Base-by-base conservation (phyloP, 2,888 invertebrate genomes). In the Mimas tiliae region DNA sequence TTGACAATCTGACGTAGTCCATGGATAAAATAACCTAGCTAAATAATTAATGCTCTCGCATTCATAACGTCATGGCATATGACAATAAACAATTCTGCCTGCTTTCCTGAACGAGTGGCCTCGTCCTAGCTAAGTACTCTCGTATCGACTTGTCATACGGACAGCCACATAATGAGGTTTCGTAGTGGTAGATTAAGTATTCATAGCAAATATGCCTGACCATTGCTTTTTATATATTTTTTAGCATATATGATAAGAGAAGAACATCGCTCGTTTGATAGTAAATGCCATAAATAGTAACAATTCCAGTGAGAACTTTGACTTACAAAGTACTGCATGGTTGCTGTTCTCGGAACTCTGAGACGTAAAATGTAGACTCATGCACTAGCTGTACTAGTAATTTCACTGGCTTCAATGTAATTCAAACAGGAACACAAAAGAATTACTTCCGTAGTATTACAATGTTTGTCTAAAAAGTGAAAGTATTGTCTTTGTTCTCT, bases 91-190 rank as follows among this genome's bases (percentile, higher is more conserved):
- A 27, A 27, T 27, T 65, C 68, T 67, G 64, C 55, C 67, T 69
- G 58, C 51, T 69, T 65, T 58, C 67, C 69, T 70, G 68, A 66
- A 67, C 65, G 16, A 47, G 19, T 38, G 69, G 11, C 72, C 75
- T 74, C 68, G 74, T 27, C 19, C 68, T 63, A 65, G 58, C 63
- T 65, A 65, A 58, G 47, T 21, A 65, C 53, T 33, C 65, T 65
- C 65, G 47, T 72, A 70, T 70, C 66, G 69, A 69, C 70, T 73
- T 73, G 74, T 74, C 70, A 71, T 8, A 67, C 65, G 45, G 64
- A 64, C 65, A 66, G 51, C 47, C 58, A 66, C 64, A 55, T 63
- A 64, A 66, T 62, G 2, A 12, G 14, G 34, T n/a, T 33, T n/a
- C n/a, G n/a, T 34, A 6, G 27, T 14, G 33, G 14, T 53, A 34